Evolutionary conservation across 2,113 vertebrate species (phyloP).

Genomic region (Colaptes auratus): DNA sequence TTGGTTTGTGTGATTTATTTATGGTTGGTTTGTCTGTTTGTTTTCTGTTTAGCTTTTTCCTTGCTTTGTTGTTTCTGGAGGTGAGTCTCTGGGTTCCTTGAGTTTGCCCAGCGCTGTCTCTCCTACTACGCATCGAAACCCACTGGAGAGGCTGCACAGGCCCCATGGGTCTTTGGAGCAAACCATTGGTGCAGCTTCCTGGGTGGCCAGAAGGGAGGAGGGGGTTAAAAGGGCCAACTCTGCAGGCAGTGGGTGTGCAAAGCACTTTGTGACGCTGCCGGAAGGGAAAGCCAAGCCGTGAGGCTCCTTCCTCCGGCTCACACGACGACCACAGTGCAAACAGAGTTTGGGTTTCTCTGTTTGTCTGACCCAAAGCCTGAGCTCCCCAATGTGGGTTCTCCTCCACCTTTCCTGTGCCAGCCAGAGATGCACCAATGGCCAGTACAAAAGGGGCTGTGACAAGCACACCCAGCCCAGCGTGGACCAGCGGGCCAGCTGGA

Average conservation of each 20-base stretch:
- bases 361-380: neutral
- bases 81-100: conserved; percentile 32
- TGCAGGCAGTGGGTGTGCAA: neutral
- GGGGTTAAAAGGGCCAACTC: neutral
- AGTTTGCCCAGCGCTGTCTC: neutral
- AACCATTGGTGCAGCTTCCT: conserved; percentile 61
- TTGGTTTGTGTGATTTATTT: neutral
- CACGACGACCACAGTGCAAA: neutral
- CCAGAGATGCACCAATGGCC: conserved; percentile 52
- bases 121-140: neutral
- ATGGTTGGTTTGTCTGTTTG: neutral
- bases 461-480: neutral
- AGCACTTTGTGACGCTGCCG: neutral
- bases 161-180: neutral
- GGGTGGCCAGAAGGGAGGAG: neutral
- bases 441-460: conserved; percentile 48
- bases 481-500: neutral
- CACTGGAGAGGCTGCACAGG: neutral
- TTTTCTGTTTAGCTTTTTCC: conserved; percentile 48
- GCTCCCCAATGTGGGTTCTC: neutral
- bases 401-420: neutral
- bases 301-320: neutral
- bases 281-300: neutral
- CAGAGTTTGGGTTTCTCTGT: neutral
- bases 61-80: conserved; percentile 61